Conservation (phyloP, 2,113 vertebrate genomes). For the Heptranchias perlo region DNA sequence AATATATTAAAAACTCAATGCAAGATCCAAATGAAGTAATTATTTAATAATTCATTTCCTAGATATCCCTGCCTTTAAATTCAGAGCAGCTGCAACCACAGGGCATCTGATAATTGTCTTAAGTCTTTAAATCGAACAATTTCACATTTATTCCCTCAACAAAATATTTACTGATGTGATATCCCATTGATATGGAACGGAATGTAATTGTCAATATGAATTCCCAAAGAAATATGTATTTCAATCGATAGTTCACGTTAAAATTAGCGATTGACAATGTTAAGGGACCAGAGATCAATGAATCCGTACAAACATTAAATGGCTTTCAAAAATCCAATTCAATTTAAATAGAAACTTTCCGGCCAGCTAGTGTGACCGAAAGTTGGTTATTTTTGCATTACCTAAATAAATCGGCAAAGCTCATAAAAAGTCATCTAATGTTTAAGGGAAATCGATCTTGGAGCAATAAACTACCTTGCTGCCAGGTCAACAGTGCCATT, state of each 20-base stretch:
- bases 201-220: background rate
- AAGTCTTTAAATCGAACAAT: background rate
- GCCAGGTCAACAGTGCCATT: background rate
- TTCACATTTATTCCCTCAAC: background rate
- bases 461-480: background rate
- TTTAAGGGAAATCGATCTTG: background rate
- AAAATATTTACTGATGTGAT: background rate
- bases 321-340: slow-evolving; percentile 7
- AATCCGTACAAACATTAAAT: background rate
- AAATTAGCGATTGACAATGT: background rate
- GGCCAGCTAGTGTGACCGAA: background rate
- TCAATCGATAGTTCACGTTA: background rate
- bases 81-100: background rate
- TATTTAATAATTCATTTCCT: background rate
- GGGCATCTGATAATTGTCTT: background rate
- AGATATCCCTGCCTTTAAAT: background rate
- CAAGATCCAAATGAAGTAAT: background rate
- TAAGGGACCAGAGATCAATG: background rate
- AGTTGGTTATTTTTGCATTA: background rate
- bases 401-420: background rate
- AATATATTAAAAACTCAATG: background rate
- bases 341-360: background rate
- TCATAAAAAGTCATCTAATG: background rate
- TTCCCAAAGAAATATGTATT: background rate
- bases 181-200: background rate